Conservation (phyloP, 2,888 invertebrate genomes). For the Zeuzera pyrina region DNA sequence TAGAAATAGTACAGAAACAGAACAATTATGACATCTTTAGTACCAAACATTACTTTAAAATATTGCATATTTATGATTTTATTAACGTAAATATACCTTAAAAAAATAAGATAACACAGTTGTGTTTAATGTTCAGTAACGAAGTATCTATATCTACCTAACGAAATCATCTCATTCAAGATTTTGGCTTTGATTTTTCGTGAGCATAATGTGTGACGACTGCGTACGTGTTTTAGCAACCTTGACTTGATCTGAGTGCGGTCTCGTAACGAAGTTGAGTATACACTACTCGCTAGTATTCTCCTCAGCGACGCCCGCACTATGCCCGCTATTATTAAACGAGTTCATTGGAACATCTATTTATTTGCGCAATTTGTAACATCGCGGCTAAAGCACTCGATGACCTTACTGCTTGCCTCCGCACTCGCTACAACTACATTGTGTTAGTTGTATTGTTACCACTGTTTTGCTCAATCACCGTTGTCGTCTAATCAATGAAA, state of each 20-base stretch:
- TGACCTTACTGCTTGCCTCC: slow-evolving; percentile 44
- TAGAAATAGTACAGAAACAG: too few species aligned
- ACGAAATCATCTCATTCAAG: slow-evolving; percentile 21
- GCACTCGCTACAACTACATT: neutral
- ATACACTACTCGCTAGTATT: slow-evolving; percentile 27
- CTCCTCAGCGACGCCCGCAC: slow-evolving; percentile 57
- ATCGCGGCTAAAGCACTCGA: slow-evolving; percentile 57
- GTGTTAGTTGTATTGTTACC: neutral
- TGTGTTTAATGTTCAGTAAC: too few species aligned
- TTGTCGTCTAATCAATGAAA: neutral
- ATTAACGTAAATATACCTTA: too few species aligned
- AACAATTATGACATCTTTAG: too few species aligned
- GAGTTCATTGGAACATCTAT: slow-evolving; percentile 73
- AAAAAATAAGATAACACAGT: too few species aligned
- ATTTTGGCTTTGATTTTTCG: slow-evolving; percentile 32
- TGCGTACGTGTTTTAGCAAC: slow-evolving; percentile 21
- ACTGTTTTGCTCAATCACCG: neutral
- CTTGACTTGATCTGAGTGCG: too few species aligned
- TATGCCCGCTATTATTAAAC: slow-evolving; percentile 68
- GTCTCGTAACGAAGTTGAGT: slow-evolving; percentile 32
- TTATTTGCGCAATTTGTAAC: slow-evolving; percentile 70
- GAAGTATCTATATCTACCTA: too few species aligned
- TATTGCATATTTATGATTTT: too few species aligned
- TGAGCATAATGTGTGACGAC: slow-evolving; percentile 30
- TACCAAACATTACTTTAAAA: too few species aligned